Evolutionary conservation across 2,888 invertebrate genomes (phyloP).

Genomic region (Euproctis similis): DNA sequence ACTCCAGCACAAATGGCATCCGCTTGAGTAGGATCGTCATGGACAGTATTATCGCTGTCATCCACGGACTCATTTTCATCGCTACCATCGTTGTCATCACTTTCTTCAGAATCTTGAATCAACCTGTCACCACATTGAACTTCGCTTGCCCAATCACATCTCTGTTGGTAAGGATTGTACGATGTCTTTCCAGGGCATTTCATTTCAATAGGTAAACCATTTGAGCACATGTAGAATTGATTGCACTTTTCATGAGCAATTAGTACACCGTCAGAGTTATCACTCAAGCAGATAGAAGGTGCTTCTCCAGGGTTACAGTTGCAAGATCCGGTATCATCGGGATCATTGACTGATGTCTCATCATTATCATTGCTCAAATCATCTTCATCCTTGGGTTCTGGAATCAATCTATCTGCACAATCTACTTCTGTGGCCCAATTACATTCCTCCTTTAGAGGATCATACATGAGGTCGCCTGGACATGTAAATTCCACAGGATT

Average conservation of each 20-base stretch:
- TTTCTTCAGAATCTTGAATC: conserved; percentile 1
- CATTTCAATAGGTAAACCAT: conserved; percentile 20
- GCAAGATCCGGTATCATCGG: not conserved
- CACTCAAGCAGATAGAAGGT: conserved; percentile 14
- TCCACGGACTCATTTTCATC: conserved; percentile 2
- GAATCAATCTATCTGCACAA: conserved; percentile 15
- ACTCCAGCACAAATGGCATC: conserved; percentile 23
- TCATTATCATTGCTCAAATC: conserved; percentile 3
- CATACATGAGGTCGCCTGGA: conserved; percentile 11
- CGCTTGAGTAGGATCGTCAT: conserved; percentile 23
- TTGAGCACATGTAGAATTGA: conserved; percentile 25
- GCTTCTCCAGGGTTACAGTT: not conserved
- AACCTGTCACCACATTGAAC: conserved; percentile 17
- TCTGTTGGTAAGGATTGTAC: conserved; percentile 21
- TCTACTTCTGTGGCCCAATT: conserved; percentile 21
- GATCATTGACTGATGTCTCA: conserved; percentile 6
- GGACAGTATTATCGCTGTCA: not conserved
- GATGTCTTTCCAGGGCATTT: conserved; percentile 16
- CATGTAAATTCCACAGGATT: conserved; percentile 15
- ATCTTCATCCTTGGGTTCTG: conserved; percentile 4
- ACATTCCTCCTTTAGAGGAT: conserved; percentile 18
- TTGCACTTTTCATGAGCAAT: conserved; percentile 34
- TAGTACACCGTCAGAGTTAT: conserved; percentile 20
- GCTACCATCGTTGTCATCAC: not conserved
- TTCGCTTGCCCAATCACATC: conserved; percentile 25